Evolutionary conservation across 2,113 vertebrate genomes (phyloP), one percentile per base, ranked within the genome.

Genomic region (Callorhinus ursinus): DNA sequence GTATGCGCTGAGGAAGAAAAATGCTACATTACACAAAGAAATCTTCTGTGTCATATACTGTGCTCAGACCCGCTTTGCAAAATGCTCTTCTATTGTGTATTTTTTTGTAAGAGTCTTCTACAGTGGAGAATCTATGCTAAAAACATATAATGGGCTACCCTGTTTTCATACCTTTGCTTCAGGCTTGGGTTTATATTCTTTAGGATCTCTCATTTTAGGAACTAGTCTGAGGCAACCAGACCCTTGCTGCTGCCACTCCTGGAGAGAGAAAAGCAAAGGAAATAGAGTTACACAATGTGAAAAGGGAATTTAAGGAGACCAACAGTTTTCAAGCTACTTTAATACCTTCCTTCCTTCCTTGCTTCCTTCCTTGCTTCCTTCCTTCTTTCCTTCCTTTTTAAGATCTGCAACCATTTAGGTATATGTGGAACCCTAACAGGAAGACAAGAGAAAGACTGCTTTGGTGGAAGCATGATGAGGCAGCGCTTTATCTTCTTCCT

Each of bases 181-280:
- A 79, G 55, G 28, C 14, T 90, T 80, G 28, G 4, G 28, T 65
- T 94, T 94, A 24, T 79, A 49, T 28, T 86, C 82, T 7, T 6
- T 46, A 53, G 92, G 42, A 57, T 28, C 28, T 92, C 4, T 86
- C n/a, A 82, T 91, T 77, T 92, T 83, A 90, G 67, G 18, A 85
- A 71, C 42, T 57, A 63, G 4, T 19, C 33, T 82, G 24, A 65
- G 19, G 21, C 72, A 82, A 39, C 18, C 0, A 81, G 21, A 83
- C 18, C 36, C 9, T 74, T 63, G 57, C 8, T 65, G 31, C 33
- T 93, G 51, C 77, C 71, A 80, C 13, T 2, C 7, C 14, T 42
- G 16, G 31, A 72, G 59, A 76, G 26, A 83, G 1, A 61, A 86
- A 19, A 65, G 31, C 0, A 46, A 80, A 86, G 8, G 33, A 84